Base-by-base conservation (phyloP, 2,888 invertebrate genomes). In the Hyppa rectilinea region DNA sequence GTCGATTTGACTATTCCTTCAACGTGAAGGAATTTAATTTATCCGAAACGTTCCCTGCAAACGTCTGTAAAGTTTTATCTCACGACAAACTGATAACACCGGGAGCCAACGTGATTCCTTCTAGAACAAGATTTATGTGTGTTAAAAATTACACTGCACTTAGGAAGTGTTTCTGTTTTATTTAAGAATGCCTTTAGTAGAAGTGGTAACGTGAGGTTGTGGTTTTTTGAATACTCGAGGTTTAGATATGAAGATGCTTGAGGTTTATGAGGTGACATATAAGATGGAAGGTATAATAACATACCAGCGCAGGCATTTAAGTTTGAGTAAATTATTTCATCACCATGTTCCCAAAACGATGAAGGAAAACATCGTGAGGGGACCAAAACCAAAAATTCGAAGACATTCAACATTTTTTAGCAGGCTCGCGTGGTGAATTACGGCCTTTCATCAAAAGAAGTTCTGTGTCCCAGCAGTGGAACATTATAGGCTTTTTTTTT, bases 21-120 rank as follows among this genome's bases (percentile, higher is more conserved):
- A 86, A 84, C 80, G 82, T 80, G 79, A 78, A 83, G 78, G 84
- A 89, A 89, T 89, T 89, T 87, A 88, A 89, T 89, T 89, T 89
- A 88, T 89, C 86, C 86, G 84, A 82, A 85, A 87, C 70, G 85
- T 80, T 84, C 65, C 70, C 49, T 71, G 75, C 68, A 82, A 83
- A 83, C 83, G 85, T 85, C 87, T 86, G 81, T 80, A 83, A 87
- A 88, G 86, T 88, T 89, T 89, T 88, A 89, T 88, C 87, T 83
- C 68, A 73, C 75, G 73, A 61, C 80, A 83, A 83, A 82, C 87
- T 87, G 88, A 89, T 89, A 89, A 88, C 80, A 83, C 77, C 71
- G 45, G 70, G 77, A 74, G 79, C 77, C 71, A 78, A 79, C 75
- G 70, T 82, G 87, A 87, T 89, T 87, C 77, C 75, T 84, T 81